Percentiles rank a stretch among this genome's conserved stretches.
These are phyloP conservation scores for Micropoecilia bifurca DNA, from an alignment of 2,797 vertebrate species.

Conservation along the genomic window DNA sequence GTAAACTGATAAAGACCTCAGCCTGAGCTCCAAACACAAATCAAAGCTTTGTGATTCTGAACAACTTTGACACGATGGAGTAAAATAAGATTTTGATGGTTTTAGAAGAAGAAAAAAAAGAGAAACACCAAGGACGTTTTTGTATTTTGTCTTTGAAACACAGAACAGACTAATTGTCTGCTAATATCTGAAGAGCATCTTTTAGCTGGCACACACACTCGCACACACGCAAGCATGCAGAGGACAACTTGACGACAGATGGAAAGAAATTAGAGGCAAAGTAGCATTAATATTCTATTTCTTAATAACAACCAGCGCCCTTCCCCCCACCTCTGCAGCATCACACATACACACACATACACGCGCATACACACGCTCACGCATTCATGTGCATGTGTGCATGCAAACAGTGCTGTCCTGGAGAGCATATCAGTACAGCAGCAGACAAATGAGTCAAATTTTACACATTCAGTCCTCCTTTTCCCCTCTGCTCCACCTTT, in stretches of 20 bases:
- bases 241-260: constrained; percentile 75
- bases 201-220: constrained; percentile 62
- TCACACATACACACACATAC: constrained; percentile 24
- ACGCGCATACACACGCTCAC: background rate
- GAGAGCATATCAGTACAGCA: constrained; percentile 48
- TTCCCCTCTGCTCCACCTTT: constrained; percentile 1
- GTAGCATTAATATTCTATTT: constrained; percentile 78
- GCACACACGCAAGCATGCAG: constrained; percentile 30
- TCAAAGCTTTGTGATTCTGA: constrained; percentile 59
- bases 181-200: constrained; percentile 69
- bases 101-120: constrained; percentile 53
- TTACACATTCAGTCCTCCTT: constrained; percentile 36
- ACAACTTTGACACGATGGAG: constrained; percentile 65
- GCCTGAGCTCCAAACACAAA: constrained; percentile 45
- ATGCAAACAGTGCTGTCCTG: constrained; percentile 42
- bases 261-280: constrained; percentile 80
- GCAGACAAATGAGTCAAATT: constrained; percentile 15
- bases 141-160: constrained; percentile 65
- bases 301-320: constrained; percentile 65
- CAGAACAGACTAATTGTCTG: constrained; percentile 71
- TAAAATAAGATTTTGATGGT: constrained; percentile 67
- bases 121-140: constrained; percentile 66
- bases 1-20: constrained; percentile 58
- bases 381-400: background rate
- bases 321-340: constrained; percentile 61